phyloP scores from a whole-genome alignment of 1,140 invertebrate species.

The Neoseiulus cucumeris region DNA sequence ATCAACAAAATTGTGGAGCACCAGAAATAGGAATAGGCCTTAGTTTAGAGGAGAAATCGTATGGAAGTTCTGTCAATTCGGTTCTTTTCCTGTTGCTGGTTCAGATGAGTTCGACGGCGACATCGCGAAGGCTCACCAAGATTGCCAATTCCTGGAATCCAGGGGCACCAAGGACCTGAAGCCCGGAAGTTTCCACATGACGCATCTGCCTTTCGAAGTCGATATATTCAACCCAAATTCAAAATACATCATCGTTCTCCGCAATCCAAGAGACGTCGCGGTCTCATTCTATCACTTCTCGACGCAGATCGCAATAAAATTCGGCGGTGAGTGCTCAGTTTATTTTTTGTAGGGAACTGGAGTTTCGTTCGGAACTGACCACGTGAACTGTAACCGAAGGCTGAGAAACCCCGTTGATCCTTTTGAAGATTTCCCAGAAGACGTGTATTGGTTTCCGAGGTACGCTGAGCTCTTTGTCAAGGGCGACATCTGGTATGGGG shows the following conservation, averaged over 20 bases:
- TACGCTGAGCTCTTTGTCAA: conserved; percentile 26
- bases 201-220: background rate
- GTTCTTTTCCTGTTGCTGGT: too few relatives aligned
- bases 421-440: background rate
- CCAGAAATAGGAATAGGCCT: too few relatives aligned
- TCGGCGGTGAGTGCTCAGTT: background rate
- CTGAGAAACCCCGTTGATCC: too few relatives aligned
- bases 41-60: too few relatives aligned
- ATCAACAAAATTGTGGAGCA: too few relatives aligned
- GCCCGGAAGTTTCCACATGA: background rate
- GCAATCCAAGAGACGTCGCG: conserved; percentile 31
- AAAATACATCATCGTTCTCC: conserved; percentile 26
- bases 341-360: too few relatives aligned
- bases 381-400: too few relatives aligned
- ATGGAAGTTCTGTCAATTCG: too few relatives aligned
- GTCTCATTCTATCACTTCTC: conserved; percentile 31
- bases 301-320: conserved; percentile 21
- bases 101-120: too few relatives aligned
- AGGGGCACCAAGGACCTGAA: background rate
- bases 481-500: conserved; percentile 25
- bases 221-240: background rate
- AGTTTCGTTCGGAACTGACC: too few relatives aligned
- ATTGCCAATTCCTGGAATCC: background rate
- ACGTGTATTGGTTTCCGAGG: conserved; percentile 20
- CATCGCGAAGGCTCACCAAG: too few relatives aligned